phyloP scores from a whole-genome alignment of 2,113 vertebrate species.

The Chlamydotis undulata region DNA sequence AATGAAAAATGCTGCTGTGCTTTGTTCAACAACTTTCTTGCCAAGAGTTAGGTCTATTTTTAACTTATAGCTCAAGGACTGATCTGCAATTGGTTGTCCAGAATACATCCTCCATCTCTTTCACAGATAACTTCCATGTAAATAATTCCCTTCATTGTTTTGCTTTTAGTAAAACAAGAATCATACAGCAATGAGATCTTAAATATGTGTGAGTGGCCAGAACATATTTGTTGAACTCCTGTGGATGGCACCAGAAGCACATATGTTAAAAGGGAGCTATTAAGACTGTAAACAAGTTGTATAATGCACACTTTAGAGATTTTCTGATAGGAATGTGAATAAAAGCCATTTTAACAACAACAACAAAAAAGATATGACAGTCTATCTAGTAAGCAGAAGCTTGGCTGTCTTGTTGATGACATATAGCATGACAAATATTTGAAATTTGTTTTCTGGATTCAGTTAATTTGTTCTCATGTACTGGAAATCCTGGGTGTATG shows the following conservation, averaged over 20 bases:
- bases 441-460: background rate
- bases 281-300: background rate
- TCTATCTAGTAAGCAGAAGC: background rate
- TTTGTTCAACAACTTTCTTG: background rate
- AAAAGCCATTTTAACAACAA: background rate
- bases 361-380: background rate
- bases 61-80: background rate
- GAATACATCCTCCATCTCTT: background rate
- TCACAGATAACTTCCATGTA: background rate
- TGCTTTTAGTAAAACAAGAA: background rate
- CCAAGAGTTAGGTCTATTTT: background rate
- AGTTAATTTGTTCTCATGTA: background rate
- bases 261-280: background rate
- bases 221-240: constrained; percentile 13
- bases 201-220: background rate
- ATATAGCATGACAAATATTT: background rate
- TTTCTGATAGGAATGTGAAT: background rate
- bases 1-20: background rate
- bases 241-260: constrained; percentile 44
- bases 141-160: background rate
- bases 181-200: background rate
- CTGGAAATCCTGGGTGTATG: background rate
- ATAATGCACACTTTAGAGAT: background rate
- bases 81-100: background rate
- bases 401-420: background rate